Conservation (phyloP, 2,113 vertebrate species). For the Gorsachius goisagi region DNA sequence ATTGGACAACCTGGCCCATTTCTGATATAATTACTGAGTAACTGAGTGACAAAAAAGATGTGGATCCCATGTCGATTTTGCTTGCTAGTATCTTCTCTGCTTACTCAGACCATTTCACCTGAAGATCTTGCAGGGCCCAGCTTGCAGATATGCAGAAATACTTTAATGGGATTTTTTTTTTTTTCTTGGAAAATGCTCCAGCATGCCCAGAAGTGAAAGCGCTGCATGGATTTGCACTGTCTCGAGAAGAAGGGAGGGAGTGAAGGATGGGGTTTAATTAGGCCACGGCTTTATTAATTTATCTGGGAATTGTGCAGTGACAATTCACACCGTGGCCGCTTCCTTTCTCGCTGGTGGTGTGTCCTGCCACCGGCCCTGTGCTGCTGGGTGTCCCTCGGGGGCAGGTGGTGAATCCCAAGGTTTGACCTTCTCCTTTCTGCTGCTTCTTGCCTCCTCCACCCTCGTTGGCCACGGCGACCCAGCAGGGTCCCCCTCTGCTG, state of each 20-base stretch:
- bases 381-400: neutral
- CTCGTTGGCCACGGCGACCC: fast-evolving
- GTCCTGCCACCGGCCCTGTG: neutral
- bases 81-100: neutral
- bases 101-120: neutral
- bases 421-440: neutral
- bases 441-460: neutral
- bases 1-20: neutral
- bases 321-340: fast-evolving
- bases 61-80: neutral
- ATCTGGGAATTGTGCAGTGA: neutral
- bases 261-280: neutral
- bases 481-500: neutral
- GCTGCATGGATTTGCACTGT: fast-evolving
- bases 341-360: neutral
- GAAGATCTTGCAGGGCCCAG: neutral
- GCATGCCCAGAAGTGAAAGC: neutral
- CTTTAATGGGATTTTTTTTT: neutral
- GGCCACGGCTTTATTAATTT: neutral
- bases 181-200: neutral
- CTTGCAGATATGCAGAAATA: neutral
- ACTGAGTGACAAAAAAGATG: fast-evolving
- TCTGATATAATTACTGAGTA: neutral
- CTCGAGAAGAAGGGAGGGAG: neutral
- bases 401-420: neutral